Conservation (phyloP, 1,140 invertebrate species). For the Hyles vespertilio region DNA sequence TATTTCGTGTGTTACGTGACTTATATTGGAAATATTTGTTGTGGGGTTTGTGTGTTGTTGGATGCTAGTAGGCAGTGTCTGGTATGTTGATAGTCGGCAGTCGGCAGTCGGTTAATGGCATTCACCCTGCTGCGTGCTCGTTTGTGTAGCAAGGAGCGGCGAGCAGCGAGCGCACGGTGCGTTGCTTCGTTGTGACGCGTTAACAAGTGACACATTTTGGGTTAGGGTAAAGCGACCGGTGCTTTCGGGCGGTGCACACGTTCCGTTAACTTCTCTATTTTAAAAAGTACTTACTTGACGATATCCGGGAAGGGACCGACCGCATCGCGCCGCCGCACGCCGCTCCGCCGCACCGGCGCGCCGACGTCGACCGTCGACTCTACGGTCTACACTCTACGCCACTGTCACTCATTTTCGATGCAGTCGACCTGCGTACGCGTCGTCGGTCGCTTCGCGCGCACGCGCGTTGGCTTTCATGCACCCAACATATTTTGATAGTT, state of each 20-base stretch:
- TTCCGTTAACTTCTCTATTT: constrained; percentile 73
- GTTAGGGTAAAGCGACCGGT: constrained; percentile 64
- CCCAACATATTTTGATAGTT: constrained; percentile 46
- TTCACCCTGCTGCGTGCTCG: constrained; percentile 26
- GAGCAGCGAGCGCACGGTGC: constrained; percentile 18
- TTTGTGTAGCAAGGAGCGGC: constrained; percentile 19
- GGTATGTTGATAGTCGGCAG: constrained; percentile 17
- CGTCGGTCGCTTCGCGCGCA: constrained; percentile 59
- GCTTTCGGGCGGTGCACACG: constrained; percentile 67
- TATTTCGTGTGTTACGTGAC: constrained; percentile 20
- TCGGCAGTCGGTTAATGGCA: constrained; percentile 20
- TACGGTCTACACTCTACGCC: constrained; percentile 30
- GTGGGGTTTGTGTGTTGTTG: constrained; percentile 23
- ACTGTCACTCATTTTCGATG: constrained; percentile 61
- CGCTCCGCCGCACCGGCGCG: constrained; percentile 46
- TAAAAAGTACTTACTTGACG: constrained; percentile 66
- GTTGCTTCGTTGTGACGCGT: constrained; percentile 21
- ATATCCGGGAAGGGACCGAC: constrained; percentile 71
- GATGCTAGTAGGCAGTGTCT: constrained; percentile 25
- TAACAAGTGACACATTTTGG: constrained; percentile 68
- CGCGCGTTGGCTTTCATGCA: constrained; percentile 59
- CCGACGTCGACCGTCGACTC: constrained; percentile 16
- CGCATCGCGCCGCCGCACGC: constrained; percentile 38
- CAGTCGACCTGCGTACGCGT: constrained; percentile 70
- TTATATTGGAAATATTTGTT: constrained; percentile 31